Base-by-base conservation (phyloP, 2,888 invertebrate species). In the Melanargia galathea region DNA sequence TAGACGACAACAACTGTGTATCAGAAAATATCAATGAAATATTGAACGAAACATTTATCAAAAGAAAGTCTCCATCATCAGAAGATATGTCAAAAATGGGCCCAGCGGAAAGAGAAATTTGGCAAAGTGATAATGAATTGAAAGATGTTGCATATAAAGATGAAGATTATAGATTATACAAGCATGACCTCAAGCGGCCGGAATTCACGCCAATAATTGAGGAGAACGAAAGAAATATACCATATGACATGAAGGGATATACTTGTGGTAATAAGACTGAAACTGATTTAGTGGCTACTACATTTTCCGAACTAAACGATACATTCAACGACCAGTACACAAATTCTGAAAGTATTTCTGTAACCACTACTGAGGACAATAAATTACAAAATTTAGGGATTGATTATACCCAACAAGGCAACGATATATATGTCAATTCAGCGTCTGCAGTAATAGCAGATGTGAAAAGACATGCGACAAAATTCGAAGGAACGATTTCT, bases 401-500 rank as follows among this genome's bases (percentile, higher is more conserved):
- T 60, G 73, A 81, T 63, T 75, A 79, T 62, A 73, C 71, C 45
- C 73, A 75, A 63, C 73, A 81, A 71, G 73, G 66, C 49, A 75
- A 79, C 65, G 73, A 82, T 56, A 72, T 63, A 58, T 71, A 75
- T 84, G 91, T 92, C 92, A 77, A 89, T 87, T 92, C 92, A 72
- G 92, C 92, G 65, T 92, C 92, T 92, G 91, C 82, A 73, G 63
- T 60, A 62, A 67, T 69, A 75, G 73, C 90, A 92, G 92, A 92
- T 87, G 92, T 91, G 92, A 92, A 86, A 75, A 89, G 90, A 92
- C 86, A 84, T 75, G 75, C 76, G 71, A 75, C 73, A 66, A 66
- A 77, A 76, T 71, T 78, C 76, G 87, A 87, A 85, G 88, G 87
- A 77, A 78, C 75, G 91, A 91, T 90, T 92, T 92, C 91, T 88